Base-by-base conservation (phyloP, 2,888 invertebrate genomes). In the Synergus gifuensis region DNA sequence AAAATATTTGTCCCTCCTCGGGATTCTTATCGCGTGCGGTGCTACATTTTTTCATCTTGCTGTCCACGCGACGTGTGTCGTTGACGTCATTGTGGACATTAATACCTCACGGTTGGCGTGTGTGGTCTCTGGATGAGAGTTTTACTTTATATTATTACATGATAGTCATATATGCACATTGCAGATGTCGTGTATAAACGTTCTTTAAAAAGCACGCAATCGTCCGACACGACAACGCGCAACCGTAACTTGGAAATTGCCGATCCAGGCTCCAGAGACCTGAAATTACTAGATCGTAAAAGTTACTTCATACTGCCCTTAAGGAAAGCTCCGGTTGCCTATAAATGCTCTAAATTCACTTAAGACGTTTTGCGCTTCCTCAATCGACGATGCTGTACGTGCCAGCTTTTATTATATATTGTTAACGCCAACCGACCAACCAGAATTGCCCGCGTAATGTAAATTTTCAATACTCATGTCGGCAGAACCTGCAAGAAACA, bases 271-370 rank as follows among this genome's bases (percentile, higher is more conserved):
- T 22, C 16, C 12, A 28, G 12, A 66, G 46, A 76, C 77, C 73
- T 81, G 84, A 79, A 81, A 83, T 84, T 83, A 84, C 84, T 83
- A 63, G 84, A 84, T 84, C 84, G 84, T 84, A 84, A 84, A 84
- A 83, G 79, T 84, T 76, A 64, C 79, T 69, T 44, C 66, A 80
- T 62, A 44, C 60, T 46, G 14, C 36, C 73, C 73, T 11, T 22
- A 42, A 63, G 76, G 22, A 62, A 40, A 62, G 42, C 36, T 42
- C 2, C 22, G 18, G 18, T 44, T 63, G 60, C 42, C 63, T 63
- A 76, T 76, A 63, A 62, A 63, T 58, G 62, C 42, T 76, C 76
- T 76, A 76, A 76, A 62, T 76, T 76, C 76, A 76, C 76, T 76
- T 76, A 76, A 16, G 63, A 76, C 14, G n/a, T 54, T 73, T 36